Percentiles rank a stretch among this genome's conserved stretches.
phyloP scores from a whole-genome alignment of 2,113 vertebrate species.

The Neolamprologus toae region DNA sequence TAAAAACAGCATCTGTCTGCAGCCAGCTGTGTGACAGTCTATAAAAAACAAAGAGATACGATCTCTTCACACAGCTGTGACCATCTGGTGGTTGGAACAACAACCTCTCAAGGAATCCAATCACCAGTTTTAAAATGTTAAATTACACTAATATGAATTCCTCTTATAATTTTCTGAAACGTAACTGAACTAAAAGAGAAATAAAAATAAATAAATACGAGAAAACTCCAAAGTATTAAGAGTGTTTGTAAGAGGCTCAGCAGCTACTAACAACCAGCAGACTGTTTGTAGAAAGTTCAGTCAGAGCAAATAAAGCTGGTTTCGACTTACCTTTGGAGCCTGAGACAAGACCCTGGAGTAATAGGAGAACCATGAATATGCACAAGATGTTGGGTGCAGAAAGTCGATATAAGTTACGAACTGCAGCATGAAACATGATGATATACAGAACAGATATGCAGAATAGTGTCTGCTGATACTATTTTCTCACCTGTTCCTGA shows the following conservation, averaged over 20 bases:
- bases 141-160: neutral
- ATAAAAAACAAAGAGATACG: rapidly evolving
- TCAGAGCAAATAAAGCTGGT: neutral
- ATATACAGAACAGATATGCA: neutral
- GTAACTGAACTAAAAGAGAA: neutral
- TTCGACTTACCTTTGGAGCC: neutral
- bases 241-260: neutral
- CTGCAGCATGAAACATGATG: neutral
- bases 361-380: neutral
- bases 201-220: rapidly evolving
- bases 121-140: neutral
- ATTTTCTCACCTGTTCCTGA: neutral
- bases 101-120: neutral
- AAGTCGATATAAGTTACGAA: neutral
- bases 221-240: rapidly evolving
- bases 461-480: neutral
- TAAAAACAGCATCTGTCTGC: neutral
- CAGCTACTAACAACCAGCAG: neutral
- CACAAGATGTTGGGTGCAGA: neutral
- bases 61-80: neutral
- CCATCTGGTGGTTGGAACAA: neutral
- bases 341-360: neutral
- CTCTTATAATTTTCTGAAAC: rapidly evolving
- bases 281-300: neutral
- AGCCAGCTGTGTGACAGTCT: neutral